Evolutionary conservation across 2,888 invertebrate genomes (phyloP).

Genomic region (Sinohyriopsis cumingii): DNA sequence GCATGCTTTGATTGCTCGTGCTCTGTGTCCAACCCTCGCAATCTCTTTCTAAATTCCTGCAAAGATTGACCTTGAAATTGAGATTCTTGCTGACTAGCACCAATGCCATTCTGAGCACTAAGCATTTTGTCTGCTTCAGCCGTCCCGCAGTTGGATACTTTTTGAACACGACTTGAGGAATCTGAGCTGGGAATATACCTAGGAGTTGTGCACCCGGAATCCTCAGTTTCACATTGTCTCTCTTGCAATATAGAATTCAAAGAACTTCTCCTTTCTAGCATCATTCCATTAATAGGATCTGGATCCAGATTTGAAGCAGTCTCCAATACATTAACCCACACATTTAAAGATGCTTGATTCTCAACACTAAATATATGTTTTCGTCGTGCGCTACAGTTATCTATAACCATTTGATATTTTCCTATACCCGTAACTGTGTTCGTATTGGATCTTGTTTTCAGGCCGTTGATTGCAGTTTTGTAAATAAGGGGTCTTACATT

Average conservation of each 20-base stretch:
- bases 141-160: conserved; percentile 11
- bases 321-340: conserved; percentile 47
- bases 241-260: too few relatives aligned
- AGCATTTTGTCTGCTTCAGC: conserved; percentile 11
- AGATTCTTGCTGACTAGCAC: conserved; percentile 7
- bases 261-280: not conserved
- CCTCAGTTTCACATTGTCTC: too few relatives aligned
- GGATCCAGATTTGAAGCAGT: conserved; percentile 44
- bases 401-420: conserved; percentile 56
- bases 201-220: not conserved
- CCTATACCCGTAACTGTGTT: conserved; percentile 53
- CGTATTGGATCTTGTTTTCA: conserved; percentile 23
- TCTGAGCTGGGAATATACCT: conserved; percentile 29
- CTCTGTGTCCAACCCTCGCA: conserved; percentile 40
- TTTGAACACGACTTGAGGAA: conserved; percentile 27
- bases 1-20: conserved; percentile 29
- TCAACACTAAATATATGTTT: conserved; percentile 53
- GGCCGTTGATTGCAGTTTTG: conserved; percentile 45
- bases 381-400: conserved; percentile 44
- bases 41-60: conserved; percentile 43
- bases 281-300: conserved; percentile 31
- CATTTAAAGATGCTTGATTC: conserved; percentile 40
- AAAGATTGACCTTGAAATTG: conserved; percentile 33
- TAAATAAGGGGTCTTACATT: conserved; percentile 51
- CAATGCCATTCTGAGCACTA: not conserved